A percentile compares a stretch with the other conserved stretches of the same genome.
Evolutionary conservation across 1,140 invertebrate genomes (phyloP).

Genomic region (Ladona fulva): DNA sequence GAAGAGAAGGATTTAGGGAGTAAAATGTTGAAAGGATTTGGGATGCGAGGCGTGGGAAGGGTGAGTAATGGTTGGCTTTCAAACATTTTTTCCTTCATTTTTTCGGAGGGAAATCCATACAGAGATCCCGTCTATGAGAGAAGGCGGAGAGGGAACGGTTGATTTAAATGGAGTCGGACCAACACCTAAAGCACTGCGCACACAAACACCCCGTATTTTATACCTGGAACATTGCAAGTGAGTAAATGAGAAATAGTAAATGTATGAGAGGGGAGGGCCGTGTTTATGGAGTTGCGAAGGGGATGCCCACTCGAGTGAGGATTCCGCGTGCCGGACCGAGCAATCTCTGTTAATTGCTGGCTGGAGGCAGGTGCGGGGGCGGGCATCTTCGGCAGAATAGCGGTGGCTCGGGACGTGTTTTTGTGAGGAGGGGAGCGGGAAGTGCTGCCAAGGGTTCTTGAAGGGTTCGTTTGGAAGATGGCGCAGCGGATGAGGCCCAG

Average conservation of each 20-base stretch:
- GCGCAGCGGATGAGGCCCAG: no score
- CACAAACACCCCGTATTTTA: not conserved
- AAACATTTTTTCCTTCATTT: not conserved
- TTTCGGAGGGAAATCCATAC: not conserved
- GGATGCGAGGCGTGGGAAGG: not conserved
- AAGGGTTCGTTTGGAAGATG: no score
- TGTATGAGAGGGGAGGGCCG: not conserved
- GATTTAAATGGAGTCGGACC: constrained; percentile 8
- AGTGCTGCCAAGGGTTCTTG: no score
- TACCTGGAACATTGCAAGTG: not conserved
- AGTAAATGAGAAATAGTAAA: not conserved
- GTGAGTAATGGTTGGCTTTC: constrained; percentile 8
- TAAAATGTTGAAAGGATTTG: not conserved
- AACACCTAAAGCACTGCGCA: constrained; percentile 2
- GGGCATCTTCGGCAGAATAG: not conserved
- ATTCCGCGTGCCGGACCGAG: not conserved
- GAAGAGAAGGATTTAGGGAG: not conserved
- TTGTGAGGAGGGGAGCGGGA: no score
- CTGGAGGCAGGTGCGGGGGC: not conserved
- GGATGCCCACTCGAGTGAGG: not conserved
- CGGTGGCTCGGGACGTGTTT: no score
- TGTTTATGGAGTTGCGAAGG: not conserved
- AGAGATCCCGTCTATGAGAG: not conserved
- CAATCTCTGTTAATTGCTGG: not conserved
- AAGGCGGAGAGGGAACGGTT: not conserved